Percentiles rank a stretch among this genome's conserved stretches.
Evolutionary conservation across 2,888 invertebrate species (phyloP).

Genomic region (Apotomis capreana): DNA sequence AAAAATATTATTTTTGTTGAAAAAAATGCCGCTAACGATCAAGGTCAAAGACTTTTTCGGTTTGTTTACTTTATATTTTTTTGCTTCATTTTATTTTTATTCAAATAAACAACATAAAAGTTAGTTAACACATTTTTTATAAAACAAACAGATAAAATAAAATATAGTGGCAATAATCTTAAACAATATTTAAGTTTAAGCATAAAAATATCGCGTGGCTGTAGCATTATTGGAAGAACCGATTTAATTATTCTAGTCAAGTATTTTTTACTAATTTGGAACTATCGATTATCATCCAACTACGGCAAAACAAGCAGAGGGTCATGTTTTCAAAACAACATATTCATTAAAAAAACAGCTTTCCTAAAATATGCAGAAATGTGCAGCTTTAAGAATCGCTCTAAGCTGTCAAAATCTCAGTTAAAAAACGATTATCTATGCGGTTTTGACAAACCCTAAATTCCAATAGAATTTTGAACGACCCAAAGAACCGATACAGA

Average conservation of each 20-base stretch:
- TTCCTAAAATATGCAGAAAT: no score
- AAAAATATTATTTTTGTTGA: not conserved
- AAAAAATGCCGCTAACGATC: not conserved
- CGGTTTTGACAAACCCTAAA: no score
- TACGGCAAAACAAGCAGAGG: no score
- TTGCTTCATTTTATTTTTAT: not conserved
- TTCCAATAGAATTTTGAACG: no score
- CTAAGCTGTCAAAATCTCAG: no score
- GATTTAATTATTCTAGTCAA: conserved; percentile 42
- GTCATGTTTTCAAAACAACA: no score
- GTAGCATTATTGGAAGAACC: conserved; percentile 69
- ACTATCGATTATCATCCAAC: not conserved
- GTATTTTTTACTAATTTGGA: conserved; percentile 31
- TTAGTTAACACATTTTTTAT: not conserved
- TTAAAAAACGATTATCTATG: no score
- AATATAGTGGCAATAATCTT: not conserved
- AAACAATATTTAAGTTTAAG: not conserved
- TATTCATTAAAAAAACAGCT: no score
- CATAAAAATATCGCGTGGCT: conserved; percentile 15
- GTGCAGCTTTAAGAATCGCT: no score
- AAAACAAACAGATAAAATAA: not conserved
- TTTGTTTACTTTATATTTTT: not conserved
- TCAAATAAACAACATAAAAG: not conserved
- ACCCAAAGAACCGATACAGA: no score
- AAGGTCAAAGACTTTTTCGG: not conserved